A percentile compares a stretch with the other conserved stretches of the same genome.
Evolutionary conservation across 1,140 invertebrate genomes (phyloP).

Genomic region (Campodea augens): DNA sequence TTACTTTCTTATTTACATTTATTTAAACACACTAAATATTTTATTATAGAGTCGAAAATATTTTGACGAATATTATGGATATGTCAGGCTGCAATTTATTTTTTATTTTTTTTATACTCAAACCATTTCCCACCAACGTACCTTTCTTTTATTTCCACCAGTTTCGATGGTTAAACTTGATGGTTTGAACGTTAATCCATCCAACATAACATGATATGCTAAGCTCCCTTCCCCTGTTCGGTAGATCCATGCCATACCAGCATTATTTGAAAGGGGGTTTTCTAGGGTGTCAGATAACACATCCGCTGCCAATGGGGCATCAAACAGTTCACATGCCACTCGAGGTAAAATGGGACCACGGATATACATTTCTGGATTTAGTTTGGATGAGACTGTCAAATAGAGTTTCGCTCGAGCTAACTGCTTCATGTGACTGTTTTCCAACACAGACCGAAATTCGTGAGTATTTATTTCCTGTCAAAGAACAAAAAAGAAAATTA

Average conservation of each 20-base stretch:
- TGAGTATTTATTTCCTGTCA: constrained; percentile 49
- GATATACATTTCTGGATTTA: constrained; percentile 34
- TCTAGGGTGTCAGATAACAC: background rate
- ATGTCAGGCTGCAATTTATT: too few relatives aligned
- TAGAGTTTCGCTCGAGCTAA: constrained; percentile 46
- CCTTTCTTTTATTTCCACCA: constrained; percentile 8
- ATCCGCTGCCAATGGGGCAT: constrained; percentile 25
- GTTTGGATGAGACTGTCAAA: constrained; percentile 41
- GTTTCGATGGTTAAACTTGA: constrained; percentile 10
- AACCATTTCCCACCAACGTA: too few relatives aligned
- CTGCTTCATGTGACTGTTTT: constrained; percentile 43
- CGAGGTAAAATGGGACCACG: constrained; percentile 46
- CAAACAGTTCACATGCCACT: constrained; percentile 60
- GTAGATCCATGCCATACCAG: constrained; percentile 58
- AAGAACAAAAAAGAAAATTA: constrained; percentile 23
- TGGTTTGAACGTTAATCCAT: constrained; percentile 18
- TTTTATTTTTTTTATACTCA: too few relatives aligned
- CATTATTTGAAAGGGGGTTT: constrained; percentile 21
- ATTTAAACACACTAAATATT: too few relatives aligned
- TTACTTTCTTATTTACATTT: too few relatives aligned
- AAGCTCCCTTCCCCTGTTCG: constrained; percentile 51
- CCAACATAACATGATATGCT: constrained; percentile 45
- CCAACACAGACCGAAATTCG: constrained; percentile 49
- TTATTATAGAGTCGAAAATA: too few relatives aligned
- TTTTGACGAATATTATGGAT: too few relatives aligned